phyloP scores from a whole-genome alignment of 1,140 invertebrate species.

The Cheumatopsyche charites region DNA sequence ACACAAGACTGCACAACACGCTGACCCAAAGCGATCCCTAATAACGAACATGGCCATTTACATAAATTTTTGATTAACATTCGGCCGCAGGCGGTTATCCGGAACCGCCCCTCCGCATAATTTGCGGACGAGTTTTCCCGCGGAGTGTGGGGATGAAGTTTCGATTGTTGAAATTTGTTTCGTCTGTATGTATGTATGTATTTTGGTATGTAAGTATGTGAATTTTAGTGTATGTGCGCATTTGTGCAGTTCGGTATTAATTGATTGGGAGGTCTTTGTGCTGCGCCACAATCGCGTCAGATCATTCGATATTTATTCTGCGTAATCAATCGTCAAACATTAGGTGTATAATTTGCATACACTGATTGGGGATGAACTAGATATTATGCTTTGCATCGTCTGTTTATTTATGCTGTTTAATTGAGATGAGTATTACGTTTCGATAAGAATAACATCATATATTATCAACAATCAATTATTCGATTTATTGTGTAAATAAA shows the following conservation, averaged over 20 bases:
- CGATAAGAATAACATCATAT: too few relatives aligned
- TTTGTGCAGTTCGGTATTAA: too few relatives aligned
- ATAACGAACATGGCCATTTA: constrained; percentile 42
- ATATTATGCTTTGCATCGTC: too few relatives aligned
- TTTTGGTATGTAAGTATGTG: too few relatives aligned
- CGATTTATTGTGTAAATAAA: too few relatives aligned
- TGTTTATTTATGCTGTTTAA: too few relatives aligned
- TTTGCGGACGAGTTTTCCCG: constrained; percentile 24
- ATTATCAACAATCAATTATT: too few relatives aligned
- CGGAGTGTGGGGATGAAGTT: neutral
- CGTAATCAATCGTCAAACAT: neutral
- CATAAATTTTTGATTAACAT: constrained; percentile 40
- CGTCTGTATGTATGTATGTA: too few relatives aligned
- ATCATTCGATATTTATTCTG: neutral
- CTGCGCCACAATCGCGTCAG: neutral
- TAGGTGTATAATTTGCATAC: constrained; percentile 11
- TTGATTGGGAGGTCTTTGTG: neutral
- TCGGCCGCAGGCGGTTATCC: constrained; percentile 25
- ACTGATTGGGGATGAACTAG: too few relatives aligned
- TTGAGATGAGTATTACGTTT: too few relatives aligned
- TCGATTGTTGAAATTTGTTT: too few relatives aligned
- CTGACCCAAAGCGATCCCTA: constrained; percentile 42
- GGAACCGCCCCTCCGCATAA: constrained; percentile 6
- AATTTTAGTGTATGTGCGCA: too few relatives aligned
- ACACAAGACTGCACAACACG: constrained; percentile 42